Conservation (phyloP, 2,888 invertebrate species). For the Megalurothrips usitatus region DNA sequence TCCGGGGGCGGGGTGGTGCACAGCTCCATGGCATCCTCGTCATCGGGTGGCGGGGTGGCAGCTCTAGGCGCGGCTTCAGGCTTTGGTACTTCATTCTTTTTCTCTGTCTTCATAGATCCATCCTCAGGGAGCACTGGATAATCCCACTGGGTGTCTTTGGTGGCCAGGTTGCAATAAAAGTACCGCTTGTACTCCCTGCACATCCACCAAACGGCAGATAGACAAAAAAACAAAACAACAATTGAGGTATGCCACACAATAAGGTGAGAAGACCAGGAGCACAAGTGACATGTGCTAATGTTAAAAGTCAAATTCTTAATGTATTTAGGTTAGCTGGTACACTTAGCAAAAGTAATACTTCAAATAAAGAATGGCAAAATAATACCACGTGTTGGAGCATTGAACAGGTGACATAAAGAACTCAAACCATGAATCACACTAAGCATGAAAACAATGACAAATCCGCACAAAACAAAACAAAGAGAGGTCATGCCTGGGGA, state of each 20-base stretch:
- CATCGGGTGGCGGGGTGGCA: slow-evolving; percentile 34
- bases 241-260: slow-evolving; percentile 26
- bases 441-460: background rate
- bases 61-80: slow-evolving; percentile 29
- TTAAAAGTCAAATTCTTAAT: background rate
- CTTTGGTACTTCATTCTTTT: slow-evolving; percentile 17
- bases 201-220: slow-evolving; percentile 29
- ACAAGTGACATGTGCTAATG: background rate
- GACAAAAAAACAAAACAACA: slow-evolving; percentile 32
- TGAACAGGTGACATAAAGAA: background rate
- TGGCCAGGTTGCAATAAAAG: slow-evolving; percentile 58
- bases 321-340: background rate
- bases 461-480: background rate
- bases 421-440: slow-evolving; percentile 5
- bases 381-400: background rate
- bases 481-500: background rate
- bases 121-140: slow-evolving; percentile 49
- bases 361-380: background rate
- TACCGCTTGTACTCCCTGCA: slow-evolving; percentile 62
- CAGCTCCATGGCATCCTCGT: slow-evolving; percentile 53
- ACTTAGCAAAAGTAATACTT: background rate
- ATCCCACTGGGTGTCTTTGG: slow-evolving; percentile 61
- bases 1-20: slow-evolving; percentile 54
- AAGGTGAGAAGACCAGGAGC: background rate
- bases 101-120: slow-evolving; percentile 20